phyloP scores from a whole-genome alignment of 2,888 invertebrate species.

The Pyrrhia umbra region DNA sequence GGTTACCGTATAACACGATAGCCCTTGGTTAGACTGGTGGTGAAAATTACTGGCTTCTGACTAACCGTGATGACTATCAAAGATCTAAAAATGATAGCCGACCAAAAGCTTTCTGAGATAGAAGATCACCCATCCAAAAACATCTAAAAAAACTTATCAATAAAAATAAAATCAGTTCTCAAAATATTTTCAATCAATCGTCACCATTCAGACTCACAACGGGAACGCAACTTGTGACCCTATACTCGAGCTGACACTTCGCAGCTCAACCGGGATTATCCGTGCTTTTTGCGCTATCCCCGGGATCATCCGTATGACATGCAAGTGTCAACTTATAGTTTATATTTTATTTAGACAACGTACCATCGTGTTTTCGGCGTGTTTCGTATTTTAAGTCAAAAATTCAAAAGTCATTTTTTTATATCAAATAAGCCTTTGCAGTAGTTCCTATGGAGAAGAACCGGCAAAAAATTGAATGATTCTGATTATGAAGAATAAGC shows the following conservation, averaged over 20 bases:
- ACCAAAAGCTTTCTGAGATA: no score
- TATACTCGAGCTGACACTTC: conserved; percentile 13
- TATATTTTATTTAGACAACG: conserved; percentile 38
- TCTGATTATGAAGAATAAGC: no score
- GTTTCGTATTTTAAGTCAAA: not conserved
- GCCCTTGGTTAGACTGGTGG: no score
- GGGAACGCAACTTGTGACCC: conserved; percentile 20
- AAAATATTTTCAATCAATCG: not conserved
- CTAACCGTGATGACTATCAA: no score
- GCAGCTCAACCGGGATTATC: conserved; percentile 46
- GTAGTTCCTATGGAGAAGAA: no score
- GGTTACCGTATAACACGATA: no score
- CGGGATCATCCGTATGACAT: conserved; percentile 44
- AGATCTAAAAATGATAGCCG: no score
- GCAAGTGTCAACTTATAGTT: conserved; percentile 10
- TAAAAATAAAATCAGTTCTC: not conserved
- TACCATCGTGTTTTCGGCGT: not conserved
- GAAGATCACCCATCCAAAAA: no score
- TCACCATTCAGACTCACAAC: not conserved
- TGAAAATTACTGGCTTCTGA: no score
- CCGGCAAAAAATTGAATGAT: no score
- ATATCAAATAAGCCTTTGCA: no score
- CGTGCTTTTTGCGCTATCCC: conserved; percentile 33
- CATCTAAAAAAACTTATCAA: not conserved
- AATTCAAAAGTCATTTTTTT: no score